Evolutionary conservation across 2,797 vertebrate species (phyloP), one percentile per base, ranked within the genome.

Genomic region (Rachycentron canadum): DNA sequence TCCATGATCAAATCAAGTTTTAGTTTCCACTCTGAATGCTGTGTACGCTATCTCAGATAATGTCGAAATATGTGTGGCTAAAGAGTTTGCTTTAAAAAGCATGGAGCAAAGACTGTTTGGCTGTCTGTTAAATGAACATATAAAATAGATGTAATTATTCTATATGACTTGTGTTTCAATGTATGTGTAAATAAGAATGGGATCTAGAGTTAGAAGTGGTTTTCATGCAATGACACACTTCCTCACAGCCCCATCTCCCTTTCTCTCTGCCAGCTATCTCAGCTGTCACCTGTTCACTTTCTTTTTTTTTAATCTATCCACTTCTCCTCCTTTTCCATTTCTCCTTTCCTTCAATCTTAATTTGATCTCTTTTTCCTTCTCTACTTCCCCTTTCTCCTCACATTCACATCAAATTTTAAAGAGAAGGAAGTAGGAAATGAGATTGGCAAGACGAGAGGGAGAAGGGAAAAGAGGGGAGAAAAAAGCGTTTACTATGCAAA

Each of bases 401-500:
- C 40, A 58, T 32, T 81, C 58, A 59, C 61, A 64, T 68, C 17
- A 40, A 14, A 65, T 32, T 69, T 65, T 26, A 60, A 76, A 17
- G 65, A 58, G 61, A 58, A 49, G n/a, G 30, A 63, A 63, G 52
- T 30, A 19, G 43, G 45, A 50, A 55, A 58, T 26, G 32, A 65
- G 57, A 71, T n/a, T 23, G 69, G 57, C 17, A 40, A 50, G 72
- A 64, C 4, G 23, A 73, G 70, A 62, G 30, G 62, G 64, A 55
- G 65, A 50, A 32, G 25, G 58, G 45, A 10, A 43, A 59, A 21
- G 34, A 56, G 66, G 47, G 56, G 73, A 66, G 59, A 78, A 74
- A 77, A 56, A 78, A 75, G 66, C 74, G 83, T 91, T 89, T 89
- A 93, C 94, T 95, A 95, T 95, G 94, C 94, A 95, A 95, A 89